phyloP scores from a whole-genome alignment of 1,140 invertebrate species.

The Orussus abietinus region DNA sequence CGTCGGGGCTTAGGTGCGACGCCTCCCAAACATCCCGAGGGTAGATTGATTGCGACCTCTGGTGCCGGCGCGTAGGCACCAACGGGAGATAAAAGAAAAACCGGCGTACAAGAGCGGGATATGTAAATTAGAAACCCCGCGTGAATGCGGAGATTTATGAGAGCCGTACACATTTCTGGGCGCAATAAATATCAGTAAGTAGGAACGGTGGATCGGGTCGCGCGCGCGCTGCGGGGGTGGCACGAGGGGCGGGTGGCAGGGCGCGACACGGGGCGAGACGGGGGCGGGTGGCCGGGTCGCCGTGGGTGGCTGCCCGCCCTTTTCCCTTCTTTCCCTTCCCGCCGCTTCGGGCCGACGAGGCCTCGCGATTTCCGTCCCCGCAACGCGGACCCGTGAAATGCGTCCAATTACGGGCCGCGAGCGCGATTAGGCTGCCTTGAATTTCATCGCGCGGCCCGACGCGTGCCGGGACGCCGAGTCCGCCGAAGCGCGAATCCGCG shows the following conservation, averaged over 20 bases:
- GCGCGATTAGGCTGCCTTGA: conserved; percentile 7
- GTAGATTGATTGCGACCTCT: conserved; percentile 1
- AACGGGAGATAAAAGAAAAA: not conserved
- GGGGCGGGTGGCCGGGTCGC: conserved; percentile 15
- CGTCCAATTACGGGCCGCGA: conserved; percentile 28
- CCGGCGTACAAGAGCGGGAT: conserved; percentile 25
- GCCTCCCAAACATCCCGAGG: not conserved
- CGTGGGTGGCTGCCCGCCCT: conserved; percentile 39
- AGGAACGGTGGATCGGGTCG: conserved; percentile 31
- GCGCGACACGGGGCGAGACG: conserved; percentile 13
- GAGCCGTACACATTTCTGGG: conserved; percentile 49
- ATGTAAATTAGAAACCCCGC: conserved; percentile 53
- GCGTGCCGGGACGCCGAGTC: conserved; percentile 5
- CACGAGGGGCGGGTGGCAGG: not conserved
- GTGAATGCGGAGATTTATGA: conserved; percentile 54
- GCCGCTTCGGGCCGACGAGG: not conserved
- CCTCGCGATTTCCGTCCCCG: not conserved
- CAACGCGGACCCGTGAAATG: conserved; percentile 22
- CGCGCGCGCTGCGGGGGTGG: not conserved
- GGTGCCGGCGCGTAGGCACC: not conserved
- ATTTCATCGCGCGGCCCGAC: conserved; percentile 19
- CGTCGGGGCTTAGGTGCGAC: no score
- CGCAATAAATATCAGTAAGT: conserved; percentile 54
- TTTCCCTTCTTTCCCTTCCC: conserved; percentile 15
- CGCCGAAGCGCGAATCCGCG: no score